These are phyloP conservation scores for Nasonia vitripennis DNA, from an alignment of 1,140 invertebrate species.

Conservation along the genomic window DNA sequence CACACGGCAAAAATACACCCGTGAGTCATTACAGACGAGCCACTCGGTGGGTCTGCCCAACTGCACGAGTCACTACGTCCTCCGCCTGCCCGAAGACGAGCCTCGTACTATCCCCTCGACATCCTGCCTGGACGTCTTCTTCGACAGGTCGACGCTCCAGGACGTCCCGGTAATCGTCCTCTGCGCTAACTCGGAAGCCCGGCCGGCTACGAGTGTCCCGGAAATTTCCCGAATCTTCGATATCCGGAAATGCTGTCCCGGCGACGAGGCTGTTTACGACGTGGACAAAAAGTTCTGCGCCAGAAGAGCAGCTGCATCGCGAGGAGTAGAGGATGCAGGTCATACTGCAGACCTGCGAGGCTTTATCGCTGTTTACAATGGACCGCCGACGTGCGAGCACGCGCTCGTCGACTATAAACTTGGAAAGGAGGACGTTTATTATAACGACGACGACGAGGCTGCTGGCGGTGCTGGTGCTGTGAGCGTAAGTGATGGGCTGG, in stretches of 20 bases:
- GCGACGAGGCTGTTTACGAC: slow-evolving; percentile 42
- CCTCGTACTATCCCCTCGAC: not conserved
- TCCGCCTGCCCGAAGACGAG: not conserved
- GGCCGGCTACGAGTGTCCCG: not conserved
- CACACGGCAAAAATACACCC: too few relatives aligned
- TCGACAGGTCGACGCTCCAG: not conserved
- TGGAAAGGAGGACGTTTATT: slow-evolving; percentile 11
- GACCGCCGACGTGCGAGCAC: slow-evolving; percentile 45
- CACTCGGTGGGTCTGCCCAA: not conserved
- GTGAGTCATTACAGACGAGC: too few relatives aligned
- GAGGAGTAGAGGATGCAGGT: not conserved
- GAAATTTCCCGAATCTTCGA: not conserved
- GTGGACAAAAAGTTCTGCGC: slow-evolving; percentile 37
- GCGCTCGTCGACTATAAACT: slow-evolving; percentile 55
- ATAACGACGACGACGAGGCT: slow-evolving; percentile 8
- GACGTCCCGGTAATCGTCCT: not conserved
- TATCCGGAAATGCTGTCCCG: slow-evolving; percentile 57
- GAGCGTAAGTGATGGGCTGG: slow-evolving; percentile 49
- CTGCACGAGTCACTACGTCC: not conserved
- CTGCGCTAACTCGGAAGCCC: not conserved
- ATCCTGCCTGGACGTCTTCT: not conserved
- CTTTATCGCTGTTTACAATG: slow-evolving; percentile 38
- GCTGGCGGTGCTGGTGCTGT: not conserved
- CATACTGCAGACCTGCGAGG: not conserved
- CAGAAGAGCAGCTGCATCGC: not conserved